Conservation (phyloP, 1,140 invertebrate genomes). For the Aphelenchoides avenae region DNA sequence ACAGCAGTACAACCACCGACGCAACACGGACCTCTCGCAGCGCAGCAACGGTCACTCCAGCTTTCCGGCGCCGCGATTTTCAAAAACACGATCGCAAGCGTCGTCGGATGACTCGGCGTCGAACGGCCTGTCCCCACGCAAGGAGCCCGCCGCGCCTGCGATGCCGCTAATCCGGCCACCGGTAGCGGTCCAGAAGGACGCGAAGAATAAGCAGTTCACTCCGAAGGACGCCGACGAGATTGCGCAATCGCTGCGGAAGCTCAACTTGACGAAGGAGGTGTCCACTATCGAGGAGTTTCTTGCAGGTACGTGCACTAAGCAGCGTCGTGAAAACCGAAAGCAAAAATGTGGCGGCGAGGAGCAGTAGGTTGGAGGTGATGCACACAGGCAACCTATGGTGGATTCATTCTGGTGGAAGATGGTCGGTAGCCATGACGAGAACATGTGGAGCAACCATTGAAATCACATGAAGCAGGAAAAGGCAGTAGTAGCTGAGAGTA, state of each 20-base stretch:
- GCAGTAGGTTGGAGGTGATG: too few species aligned
- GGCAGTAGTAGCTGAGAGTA: too few species aligned
- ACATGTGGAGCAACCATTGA: too few species aligned
- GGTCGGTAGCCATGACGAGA: too few species aligned
- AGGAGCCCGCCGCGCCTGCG: not conserved
- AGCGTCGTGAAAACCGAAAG: too few species aligned
- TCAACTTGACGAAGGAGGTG: constrained; percentile 1
- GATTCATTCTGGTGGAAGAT: too few species aligned
- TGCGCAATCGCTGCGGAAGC: not conserved
- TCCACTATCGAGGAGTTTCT: not conserved
- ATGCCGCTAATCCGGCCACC: constrained; percentile 2
- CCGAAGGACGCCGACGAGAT: constrained; percentile 7
- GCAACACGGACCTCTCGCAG: constrained; percentile 10
- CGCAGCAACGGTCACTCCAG: not conserved
- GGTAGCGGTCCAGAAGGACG: not conserved
- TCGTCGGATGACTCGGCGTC: not conserved
- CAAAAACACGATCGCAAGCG: not conserved
- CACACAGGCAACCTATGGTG: too few species aligned
- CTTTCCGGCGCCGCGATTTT: not conserved
- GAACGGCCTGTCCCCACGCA: not conserved
- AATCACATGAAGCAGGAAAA: too few species aligned
- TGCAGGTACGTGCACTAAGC: not conserved
- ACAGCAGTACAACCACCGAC: constrained; percentile 3
- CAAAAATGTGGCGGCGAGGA: too few species aligned
- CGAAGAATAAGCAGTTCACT: constrained; percentile 1